Evolutionary conservation across 2,888 invertebrate genomes (phyloP).

Genomic region (Odontomyia ornata): DNA sequence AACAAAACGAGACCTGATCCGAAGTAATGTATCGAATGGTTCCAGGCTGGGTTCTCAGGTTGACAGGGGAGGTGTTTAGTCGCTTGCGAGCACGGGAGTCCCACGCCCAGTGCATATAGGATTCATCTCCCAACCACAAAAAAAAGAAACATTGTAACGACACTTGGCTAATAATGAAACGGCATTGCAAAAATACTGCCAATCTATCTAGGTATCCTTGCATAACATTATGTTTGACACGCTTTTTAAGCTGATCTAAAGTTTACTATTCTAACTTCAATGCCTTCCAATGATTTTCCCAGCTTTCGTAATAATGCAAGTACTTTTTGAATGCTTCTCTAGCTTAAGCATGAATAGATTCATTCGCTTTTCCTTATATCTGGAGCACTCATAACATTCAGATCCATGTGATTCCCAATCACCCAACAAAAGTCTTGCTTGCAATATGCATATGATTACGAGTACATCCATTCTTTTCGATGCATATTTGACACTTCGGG

Average conservation of each 20-base stretch:
- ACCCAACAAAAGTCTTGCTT: constrained; percentile 99
- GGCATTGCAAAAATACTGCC: constrained; percentile 97
- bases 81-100: too few relatives aligned
- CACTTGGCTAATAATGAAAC: constrained; percentile 93
- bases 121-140: too few relatives aligned
- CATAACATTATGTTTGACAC: constrained; percentile 96
- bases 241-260: constrained; percentile 83
- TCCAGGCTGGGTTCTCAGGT: too few relatives aligned
- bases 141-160: too few relatives aligned
- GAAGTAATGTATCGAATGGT: too few relatives aligned
- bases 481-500: constrained; percentile 98
- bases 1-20: too few relatives aligned
- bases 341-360: constrained; percentile 94
- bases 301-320: constrained; percentile 97
- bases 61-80: too few relatives aligned
- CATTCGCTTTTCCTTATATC: constrained; percentile 98
- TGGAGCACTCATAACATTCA: constrained; percentile 98
- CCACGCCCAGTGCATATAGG: too few relatives aligned
- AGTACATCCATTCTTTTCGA: constrained; percentile 99
- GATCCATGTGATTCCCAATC: constrained; percentile 99
- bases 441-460: constrained; percentile 99
- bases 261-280: constrained; percentile 96
- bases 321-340: constrained; percentile 97
- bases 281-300: constrained; percentile 99
- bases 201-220: constrained; percentile 99